Conservation (phyloP, 2,888 invertebrate genomes). For the Eristalis tenax region DNA sequence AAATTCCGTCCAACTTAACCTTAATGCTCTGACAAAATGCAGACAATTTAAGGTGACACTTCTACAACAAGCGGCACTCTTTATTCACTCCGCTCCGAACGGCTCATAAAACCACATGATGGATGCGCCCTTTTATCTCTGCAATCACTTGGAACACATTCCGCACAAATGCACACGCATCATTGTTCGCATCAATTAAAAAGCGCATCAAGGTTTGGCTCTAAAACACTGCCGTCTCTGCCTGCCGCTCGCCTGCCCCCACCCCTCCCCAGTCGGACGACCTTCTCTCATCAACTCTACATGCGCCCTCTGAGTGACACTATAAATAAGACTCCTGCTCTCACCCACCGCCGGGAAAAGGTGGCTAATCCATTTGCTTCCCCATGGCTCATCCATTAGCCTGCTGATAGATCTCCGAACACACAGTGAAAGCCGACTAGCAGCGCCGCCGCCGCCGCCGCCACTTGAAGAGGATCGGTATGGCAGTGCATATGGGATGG, state of each 20-base stretch:
- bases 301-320: conserved; percentile 64
- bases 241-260: conserved; percentile 15
- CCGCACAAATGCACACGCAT: conserved; percentile 59
- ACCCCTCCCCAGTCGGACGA: conserved; percentile 3
- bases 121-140: conserved; percentile 67
- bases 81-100: neutral
- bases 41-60: conserved; percentile 60
- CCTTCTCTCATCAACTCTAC: conserved; percentile 62
- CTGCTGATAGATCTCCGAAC: conserved; percentile 42
- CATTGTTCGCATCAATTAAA: conserved; percentile 64
- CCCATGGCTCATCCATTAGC: conserved; percentile 56
- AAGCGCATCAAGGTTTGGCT: conserved; percentile 54
- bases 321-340: conserved; percentile 54
- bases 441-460: neutral
- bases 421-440: conserved; percentile 9
- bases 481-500: conserved; percentile 12
- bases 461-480: conserved; percentile 56
- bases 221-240: conserved; percentile 13
- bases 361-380: conserved; percentile 66
- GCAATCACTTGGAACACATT: conserved; percentile 64
- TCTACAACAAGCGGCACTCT: conserved; percentile 51
- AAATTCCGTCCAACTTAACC: conserved; percentile 33
- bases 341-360: conserved; percentile 23
- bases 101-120: conserved; percentile 59
- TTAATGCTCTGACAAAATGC: conserved; percentile 53